A percentile compares a stretch with the other conserved stretches of the same genome.
Conservation (phyloP, 2,888 invertebrate species). For the Philereme transversata region DNA sequence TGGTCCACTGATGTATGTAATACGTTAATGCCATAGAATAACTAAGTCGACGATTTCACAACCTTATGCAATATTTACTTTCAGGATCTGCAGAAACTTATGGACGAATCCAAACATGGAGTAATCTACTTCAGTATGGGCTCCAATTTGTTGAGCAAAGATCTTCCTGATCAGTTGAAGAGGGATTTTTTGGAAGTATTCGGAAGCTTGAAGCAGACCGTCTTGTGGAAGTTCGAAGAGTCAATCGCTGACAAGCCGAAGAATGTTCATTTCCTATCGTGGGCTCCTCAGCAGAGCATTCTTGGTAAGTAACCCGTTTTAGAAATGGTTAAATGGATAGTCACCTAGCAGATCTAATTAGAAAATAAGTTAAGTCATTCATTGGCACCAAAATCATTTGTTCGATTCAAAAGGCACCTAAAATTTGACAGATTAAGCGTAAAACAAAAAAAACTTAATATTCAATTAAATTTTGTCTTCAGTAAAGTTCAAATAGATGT, state of each 20-base stretch:
- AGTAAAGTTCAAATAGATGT: no score
- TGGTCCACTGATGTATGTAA: no score
- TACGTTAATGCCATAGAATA: no score
- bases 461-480: no score
- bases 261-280: slow-evolving; percentile 69
- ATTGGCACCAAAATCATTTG: no score
- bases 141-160: slow-evolving; percentile 61
- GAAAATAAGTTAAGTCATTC: no score
- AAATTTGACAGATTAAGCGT: no score
- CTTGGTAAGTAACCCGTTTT: slow-evolving; percentile 39
- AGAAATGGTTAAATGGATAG: no score
- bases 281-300: slow-evolving; percentile 67
- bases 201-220: slow-evolving; percentile 68
- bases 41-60: no score
- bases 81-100: slow-evolving; percentile 64
- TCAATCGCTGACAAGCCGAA: slow-evolving; percentile 53
- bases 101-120: slow-evolving; percentile 70
- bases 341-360: not conserved
- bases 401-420: no score
- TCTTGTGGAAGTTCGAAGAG: slow-evolving; percentile 78
- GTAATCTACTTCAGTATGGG: slow-evolving; percentile 81
- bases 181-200: slow-evolving; percentile 61
- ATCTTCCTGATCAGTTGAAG: slow-evolving; percentile 58
- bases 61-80: not conserved
- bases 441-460: no score